Evolutionary conservation across 2,113 vertebrate species (phyloP).

Genomic region (Podilymbus podiceps): DNA sequence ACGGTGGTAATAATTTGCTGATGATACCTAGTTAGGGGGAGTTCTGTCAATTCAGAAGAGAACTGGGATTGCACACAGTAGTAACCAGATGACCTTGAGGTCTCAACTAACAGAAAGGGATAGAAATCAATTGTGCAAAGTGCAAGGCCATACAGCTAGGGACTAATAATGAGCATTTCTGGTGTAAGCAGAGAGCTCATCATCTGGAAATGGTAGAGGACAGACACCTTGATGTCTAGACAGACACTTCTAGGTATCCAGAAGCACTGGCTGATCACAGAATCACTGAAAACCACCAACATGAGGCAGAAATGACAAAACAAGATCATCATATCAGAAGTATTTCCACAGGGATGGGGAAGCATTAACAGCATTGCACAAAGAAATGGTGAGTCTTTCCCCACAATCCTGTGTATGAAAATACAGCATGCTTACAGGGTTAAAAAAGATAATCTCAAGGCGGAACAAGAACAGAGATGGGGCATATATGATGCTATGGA

Average conservation of each 20-base stretch:
- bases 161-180: conserved; percentile 22
- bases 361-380: background rate
- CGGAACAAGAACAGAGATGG: background rate
- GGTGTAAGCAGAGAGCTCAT: background rate
- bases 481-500: background rate
- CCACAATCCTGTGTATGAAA: background rate
- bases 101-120: conserved; percentile 16
- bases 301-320: background rate
- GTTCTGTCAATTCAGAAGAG: conserved; percentile 22
- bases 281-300: background rate
- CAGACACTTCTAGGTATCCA: background rate
- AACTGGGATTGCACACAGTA: background rate
- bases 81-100: conserved; percentile 36
- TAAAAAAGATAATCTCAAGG: background rate
- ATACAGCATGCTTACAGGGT: background rate
- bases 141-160: background rate
- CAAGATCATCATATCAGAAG: background rate
- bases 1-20: background rate
- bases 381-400: background rate
- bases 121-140: conserved; percentile 41
- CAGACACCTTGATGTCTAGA: background rate
- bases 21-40: conserved; percentile 6
- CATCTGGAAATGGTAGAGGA: background rate
- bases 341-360: background rate
- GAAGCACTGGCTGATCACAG: background rate